phyloP scores from a whole-genome alignment of 2,797 vertebrate genomes.

The Muraenolepis orangiensis region DNA sequence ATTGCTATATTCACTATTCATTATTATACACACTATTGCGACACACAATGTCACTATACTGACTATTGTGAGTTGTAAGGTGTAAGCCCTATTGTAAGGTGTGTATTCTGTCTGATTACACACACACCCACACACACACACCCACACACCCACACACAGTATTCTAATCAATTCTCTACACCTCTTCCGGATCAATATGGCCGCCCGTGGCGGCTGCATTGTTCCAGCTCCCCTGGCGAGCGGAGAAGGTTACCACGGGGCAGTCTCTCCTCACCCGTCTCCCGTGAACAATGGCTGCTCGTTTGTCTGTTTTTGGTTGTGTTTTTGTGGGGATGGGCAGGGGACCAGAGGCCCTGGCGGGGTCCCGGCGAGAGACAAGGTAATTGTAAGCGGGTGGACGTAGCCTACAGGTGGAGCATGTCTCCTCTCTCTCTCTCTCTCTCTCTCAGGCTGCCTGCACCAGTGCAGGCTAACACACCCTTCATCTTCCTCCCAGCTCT shows the following conservation, averaged over 20 bases:
- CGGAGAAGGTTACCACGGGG: constrained; percentile 35
- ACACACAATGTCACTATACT: too few relatives aligned
- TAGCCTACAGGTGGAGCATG: constrained; percentile 31
- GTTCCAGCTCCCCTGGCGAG: constrained; percentile 19
- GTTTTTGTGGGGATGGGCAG: constrained; percentile 46
- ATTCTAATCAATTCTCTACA: not conserved
- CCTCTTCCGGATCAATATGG: constrained; percentile 15
- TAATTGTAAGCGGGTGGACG: constrained; percentile 58
- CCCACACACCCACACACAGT: not conserved
- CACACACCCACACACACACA: too few relatives aligned
- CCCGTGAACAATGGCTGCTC: not conserved
- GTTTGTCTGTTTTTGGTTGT: not conserved
- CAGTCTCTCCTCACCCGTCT: not conserved
- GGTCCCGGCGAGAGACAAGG: constrained; percentile 54
- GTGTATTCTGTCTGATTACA: not conserved
- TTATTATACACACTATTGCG: too few relatives aligned
- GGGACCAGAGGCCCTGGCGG: constrained; percentile 28
- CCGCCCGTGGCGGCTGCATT: constrained; percentile 18
- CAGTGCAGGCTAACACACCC: constrained; percentile 21
- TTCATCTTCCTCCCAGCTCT: too few relatives aligned
- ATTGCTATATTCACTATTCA: too few relatives aligned
- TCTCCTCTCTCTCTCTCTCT: too few relatives aligned
- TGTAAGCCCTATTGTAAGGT: too few relatives aligned
- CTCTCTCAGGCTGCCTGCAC: constrained; percentile 27
- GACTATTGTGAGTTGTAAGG: too few relatives aligned